Evolutionary conservation across 1,140 invertebrate genomes (phyloP).

Genomic region (Popillia japonica): DNA sequence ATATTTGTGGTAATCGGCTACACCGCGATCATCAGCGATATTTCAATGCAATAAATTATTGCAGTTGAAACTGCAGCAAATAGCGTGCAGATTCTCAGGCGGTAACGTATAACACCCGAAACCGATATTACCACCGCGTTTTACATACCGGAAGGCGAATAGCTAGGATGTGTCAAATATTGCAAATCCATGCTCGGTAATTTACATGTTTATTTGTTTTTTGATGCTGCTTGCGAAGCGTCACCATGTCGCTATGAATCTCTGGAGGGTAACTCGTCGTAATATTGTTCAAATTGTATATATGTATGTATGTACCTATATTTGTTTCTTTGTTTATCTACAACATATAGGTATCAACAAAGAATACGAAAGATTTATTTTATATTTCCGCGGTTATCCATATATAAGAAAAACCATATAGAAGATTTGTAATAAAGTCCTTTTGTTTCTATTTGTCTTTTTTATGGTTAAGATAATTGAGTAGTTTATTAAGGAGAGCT

Average conservation of each 20-base stretch:
- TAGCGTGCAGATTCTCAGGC: background rate
- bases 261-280: background rate
- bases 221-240: background rate
- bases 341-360: background rate
- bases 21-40: slow-evolving; percentile 18
- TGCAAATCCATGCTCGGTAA: background rate
- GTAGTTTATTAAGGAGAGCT: too few species aligned
- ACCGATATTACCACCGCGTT: slow-evolving; percentile 5
- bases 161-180: slow-evolving; percentile 13
- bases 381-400: background rate
- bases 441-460: too few species aligned
- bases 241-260: background rate
- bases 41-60: slow-evolving; percentile 23
- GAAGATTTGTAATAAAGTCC: too few species aligned
- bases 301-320: too few species aligned
- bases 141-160: slow-evolving; percentile 28
- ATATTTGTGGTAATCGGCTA: background rate
- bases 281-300: background rate
- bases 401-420: background rate
- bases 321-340: background rate
- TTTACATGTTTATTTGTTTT: slow-evolving; percentile 35
- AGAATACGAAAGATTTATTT: background rate
- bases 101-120: background rate
- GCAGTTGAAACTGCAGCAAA: slow-evolving; percentile 6
- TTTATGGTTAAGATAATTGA: too few species aligned